Evolutionary conservation across 2,113 vertebrate genomes (phyloP).

Genomic region (Varanus komodoensis): DNA sequence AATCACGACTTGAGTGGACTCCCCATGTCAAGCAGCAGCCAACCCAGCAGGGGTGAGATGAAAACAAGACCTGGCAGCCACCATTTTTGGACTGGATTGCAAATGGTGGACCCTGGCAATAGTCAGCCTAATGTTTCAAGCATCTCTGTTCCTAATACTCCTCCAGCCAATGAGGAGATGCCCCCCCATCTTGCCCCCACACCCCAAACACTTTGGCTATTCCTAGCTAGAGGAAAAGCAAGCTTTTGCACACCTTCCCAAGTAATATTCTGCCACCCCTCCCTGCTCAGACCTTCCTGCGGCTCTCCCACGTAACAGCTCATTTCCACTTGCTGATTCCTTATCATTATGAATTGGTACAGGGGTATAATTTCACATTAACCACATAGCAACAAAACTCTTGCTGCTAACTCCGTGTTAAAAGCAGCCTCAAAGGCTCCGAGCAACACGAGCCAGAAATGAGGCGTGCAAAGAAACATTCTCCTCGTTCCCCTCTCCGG

Average conservation of each 20-base stretch:
- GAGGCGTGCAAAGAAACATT: background rate
- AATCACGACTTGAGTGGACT: too few species aligned
- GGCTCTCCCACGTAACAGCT: background rate
- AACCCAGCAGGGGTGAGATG: too few species aligned
- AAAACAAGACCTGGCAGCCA: too few species aligned
- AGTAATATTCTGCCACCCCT: background rate
- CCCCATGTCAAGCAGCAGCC: too few species aligned
- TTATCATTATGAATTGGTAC: background rate
- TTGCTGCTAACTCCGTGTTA: background rate
- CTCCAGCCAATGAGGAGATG: background rate
- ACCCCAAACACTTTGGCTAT: background rate
- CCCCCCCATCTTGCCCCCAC: background rate
- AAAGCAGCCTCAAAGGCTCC: background rate
- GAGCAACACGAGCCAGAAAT: background rate
- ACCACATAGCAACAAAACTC: background rate
- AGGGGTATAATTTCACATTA: background rate
- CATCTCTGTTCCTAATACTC: background rate
- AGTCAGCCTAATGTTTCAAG: too few species aligned
- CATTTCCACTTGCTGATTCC: background rate
- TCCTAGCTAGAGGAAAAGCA: background rate
- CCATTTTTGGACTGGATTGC: too few species aligned
- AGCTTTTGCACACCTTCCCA: background rate
- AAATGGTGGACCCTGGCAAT: background rate
- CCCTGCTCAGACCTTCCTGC: background rate
- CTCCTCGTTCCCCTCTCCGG: too few species aligned